These are phyloP conservation scores for Drosophila parthenogenetica DNA, from an alignment of 2,888 invertebrate species.

Conservation along the genomic window DNA sequence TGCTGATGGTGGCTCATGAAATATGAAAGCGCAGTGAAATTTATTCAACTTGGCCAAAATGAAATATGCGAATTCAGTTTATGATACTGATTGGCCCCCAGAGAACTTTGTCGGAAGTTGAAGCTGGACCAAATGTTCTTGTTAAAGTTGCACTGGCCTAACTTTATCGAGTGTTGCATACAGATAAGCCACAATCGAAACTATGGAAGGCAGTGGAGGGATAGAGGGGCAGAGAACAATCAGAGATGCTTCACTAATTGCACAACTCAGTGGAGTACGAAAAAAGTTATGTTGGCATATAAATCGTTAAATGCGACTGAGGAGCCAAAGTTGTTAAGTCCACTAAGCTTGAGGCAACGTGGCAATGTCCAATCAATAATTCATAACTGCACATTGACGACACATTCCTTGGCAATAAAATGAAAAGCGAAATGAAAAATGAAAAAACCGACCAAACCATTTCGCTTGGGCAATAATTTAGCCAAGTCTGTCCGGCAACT, in stretches of 20 bases:
- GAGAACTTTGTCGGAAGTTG: neutral
- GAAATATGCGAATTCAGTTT: conserved; percentile 70
- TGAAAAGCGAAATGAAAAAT: conserved; percentile 66
- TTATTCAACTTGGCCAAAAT: conserved; percentile 47
- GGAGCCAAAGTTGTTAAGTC: conserved; percentile 45
- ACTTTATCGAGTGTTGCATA: conserved; percentile 31
- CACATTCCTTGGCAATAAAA: conserved; percentile 71
- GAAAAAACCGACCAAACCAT: conserved; percentile 11
- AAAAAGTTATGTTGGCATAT: conserved; percentile 11
- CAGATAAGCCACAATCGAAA: conserved; percentile 24
- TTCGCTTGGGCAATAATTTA: conserved; percentile 64
- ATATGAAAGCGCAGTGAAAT: conserved; percentile 60
- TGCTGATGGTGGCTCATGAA: conserved; percentile 54
- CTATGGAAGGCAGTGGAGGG: too few species aligned
- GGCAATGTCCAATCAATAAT: conserved; percentile 75
- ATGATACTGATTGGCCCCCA: conserved; percentile 67
- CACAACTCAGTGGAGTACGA: neutral
- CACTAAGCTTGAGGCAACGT: conserved; percentile 42
- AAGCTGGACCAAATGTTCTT: conserved; percentile 5
- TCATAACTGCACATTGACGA: conserved; percentile 76
- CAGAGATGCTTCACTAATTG: conserved; percentile 27
- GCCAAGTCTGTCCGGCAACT: conserved; percentile 16
- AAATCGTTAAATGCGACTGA: conserved; percentile 20
- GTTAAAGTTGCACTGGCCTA: conserved; percentile 42
- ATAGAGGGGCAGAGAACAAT: conserved; percentile 4